Evolutionary conservation across 2,888 invertebrate genomes (phyloP).

Genomic region (Aporophyla nigra): DNA sequence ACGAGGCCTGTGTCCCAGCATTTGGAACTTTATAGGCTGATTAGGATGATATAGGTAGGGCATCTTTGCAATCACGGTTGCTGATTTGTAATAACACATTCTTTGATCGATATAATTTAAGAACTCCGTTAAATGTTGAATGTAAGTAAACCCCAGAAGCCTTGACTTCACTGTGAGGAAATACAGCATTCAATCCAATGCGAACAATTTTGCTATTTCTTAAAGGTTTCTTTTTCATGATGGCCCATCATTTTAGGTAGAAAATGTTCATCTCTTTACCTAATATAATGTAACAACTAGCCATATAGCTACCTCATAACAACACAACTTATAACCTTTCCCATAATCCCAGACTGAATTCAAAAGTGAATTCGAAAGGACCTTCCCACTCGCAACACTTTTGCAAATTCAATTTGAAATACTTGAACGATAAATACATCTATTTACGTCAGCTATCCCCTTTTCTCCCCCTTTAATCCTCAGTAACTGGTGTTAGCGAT

Average conservation of each 20-base stretch:
- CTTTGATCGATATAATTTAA: neutral
- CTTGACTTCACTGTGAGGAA: too few relatives aligned
- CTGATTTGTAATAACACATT: neutral
- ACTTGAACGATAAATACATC: slow-evolving; percentile 58
- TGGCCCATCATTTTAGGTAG: neutral
- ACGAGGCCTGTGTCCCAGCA: too few relatives aligned
- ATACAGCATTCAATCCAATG: neutral
- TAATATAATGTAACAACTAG: neutral
- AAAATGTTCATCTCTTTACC: too few relatives aligned
- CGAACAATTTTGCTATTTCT: neutral
- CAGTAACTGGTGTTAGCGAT: slow-evolving; percentile 51
- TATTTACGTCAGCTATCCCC: slow-evolving; percentile 51
- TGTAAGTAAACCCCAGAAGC: too few relatives aligned
- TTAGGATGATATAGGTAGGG: neutral
- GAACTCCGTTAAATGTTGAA: neutral
- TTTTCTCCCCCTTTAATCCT: slow-evolving; percentile 49
- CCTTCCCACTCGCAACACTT: slow-evolving; percentile 45
- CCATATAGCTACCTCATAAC: neutral
- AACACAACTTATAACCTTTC: neutral
- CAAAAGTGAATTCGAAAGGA: slow-evolving; percentile 38
- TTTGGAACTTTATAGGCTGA: too few relatives aligned
- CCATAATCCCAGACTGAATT: neutral
- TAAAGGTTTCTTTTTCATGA: neutral
- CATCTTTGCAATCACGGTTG: neutral
- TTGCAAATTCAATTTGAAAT: slow-evolving; percentile 59